These are phyloP conservation scores for Epizoanthus illoricatus DNA, from an alignment of 92 coral and sea anemone species.

Conservation along the genomic window DNA sequence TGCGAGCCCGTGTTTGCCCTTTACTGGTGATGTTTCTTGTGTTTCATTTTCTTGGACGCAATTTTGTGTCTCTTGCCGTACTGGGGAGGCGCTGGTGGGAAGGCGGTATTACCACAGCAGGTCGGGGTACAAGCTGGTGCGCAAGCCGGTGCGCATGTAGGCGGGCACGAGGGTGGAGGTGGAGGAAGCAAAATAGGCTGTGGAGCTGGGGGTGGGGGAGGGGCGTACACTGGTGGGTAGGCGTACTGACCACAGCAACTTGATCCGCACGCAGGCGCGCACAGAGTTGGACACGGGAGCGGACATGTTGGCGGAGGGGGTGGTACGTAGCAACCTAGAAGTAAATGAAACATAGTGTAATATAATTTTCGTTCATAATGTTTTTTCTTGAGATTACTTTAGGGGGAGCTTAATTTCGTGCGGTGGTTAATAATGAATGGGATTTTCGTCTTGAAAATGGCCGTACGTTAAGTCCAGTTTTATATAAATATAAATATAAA, in stretches of 20 bases:
- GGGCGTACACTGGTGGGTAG: slow-evolving; percentile 19
- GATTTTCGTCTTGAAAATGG: too few species aligned
- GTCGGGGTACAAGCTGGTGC: slow-evolving; percentile 37
- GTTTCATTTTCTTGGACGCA: background rate
- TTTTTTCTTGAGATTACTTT: too few species aligned
- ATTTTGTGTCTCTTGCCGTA: slow-evolving; percentile 32
- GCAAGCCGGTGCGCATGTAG: slow-evolving; percentile 31
- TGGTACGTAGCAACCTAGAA: slow-evolving; percentile 20
- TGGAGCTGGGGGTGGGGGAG: slow-evolving; percentile 11
- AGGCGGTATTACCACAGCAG: slow-evolving; percentile 29
- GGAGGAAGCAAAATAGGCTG: slow-evolving; percentile 15
- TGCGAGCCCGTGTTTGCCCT: background rate
- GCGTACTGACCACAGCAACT: slow-evolving; percentile 36
- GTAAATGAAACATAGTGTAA: too few species aligned
- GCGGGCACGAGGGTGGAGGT: slow-evolving; percentile 20
- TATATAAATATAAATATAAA: too few species aligned
- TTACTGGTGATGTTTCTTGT: background rate
- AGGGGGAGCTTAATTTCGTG: too few species aligned
- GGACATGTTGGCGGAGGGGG: slow-evolving; percentile 31
- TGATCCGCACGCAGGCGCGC: slow-evolving; percentile 30
- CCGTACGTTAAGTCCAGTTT: too few species aligned
- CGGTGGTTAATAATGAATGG: too few species aligned
- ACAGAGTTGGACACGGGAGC: slow-evolving; percentile 26
- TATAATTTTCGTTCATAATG: too few species aligned
- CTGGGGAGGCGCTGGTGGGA: background rate